Base-by-base conservation (phyloP, 1,140 invertebrate genomes). In the Nymphalis io region DNA sequence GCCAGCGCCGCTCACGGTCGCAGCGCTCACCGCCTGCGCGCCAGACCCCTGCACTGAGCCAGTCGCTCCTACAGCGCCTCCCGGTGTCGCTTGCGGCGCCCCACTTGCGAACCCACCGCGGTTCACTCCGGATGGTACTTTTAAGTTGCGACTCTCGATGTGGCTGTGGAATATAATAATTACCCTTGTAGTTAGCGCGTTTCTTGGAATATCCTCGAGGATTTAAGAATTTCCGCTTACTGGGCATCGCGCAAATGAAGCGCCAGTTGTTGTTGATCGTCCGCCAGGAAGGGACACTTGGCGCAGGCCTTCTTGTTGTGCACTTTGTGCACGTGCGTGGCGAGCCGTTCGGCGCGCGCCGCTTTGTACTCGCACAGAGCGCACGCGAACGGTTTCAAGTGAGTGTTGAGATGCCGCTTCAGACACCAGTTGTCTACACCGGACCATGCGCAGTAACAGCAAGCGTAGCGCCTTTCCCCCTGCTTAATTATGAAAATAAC, bases 341-440 rank as follows among this genome's bases (percentile, higher is more conserved):
- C 95, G 10, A 98, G 92, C 60, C 97, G 93, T 85, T 98, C 96
- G 20, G 96, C 95, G 48, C 97, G 93, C 13, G 96, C 97, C 51
- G 97, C 97, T 92, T 97, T 97, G 89, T 98, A 98, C 80, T 98
- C 97, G 88, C 97, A 98, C 13, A 98, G 93, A 55, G 95, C 94
- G 88, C 97, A 98, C 12, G 96, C 95, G 84, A 96, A 98, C 16
- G 97, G 97, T 87, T 98, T 98, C 78, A 97, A 93, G 88, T 98
- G 97, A 16, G 97, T 98, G 90, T 98, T 98, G 60, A 98, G 93
- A 86, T 98, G 97, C 10, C 97, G 93, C 88, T 98, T 98, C 60
- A 98, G 90, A 76, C 97, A 97, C 97, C 97, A 98, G 82, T 97
- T 97, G 89, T 98, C 97, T n/a, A 96, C 96, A 0, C 97, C 97